Evolutionary conservation across 2,113 vertebrate genomes (phyloP).

Genomic region (Tragelaphus scriptus): DNA sequence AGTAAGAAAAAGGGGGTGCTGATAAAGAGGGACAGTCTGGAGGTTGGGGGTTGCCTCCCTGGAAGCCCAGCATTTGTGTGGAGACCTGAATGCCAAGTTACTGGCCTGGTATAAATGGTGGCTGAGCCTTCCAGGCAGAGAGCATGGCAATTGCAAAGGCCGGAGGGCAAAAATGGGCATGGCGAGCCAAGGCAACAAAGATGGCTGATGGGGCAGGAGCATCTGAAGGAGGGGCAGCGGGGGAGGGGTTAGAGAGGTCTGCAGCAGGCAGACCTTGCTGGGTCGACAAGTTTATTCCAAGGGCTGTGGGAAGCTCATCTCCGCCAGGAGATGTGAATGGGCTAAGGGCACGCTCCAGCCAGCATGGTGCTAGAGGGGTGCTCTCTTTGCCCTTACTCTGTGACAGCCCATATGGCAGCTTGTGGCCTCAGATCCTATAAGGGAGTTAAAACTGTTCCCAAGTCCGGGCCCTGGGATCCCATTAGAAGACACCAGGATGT

Average conservation of each 20-base stretch:
- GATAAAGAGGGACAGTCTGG: neutral
- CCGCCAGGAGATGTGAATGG: neutral
- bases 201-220: neutral
- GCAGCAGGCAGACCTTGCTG: neutral
- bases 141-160: neutral
- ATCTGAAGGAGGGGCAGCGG: rapidly evolving
- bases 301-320: neutral
- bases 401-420: neutral
- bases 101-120: neutral
- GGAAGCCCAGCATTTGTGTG: neutral
- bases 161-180: neutral
- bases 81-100: neutral
- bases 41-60: neutral
- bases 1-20: neutral
- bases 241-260: neutral
- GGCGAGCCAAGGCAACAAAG: neutral
- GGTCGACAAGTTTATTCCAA: neutral
- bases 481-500: neutral
- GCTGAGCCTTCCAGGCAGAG: neutral
- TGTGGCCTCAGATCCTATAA: neutral
- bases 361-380: neutral
- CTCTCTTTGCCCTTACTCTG: neutral
- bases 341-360: neutral
- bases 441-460: neutral
- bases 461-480: neutral